Percentiles rank a stretch among this genome's conserved stretches.
These are phyloP conservation scores for Diglossa cyanea DNA, from an alignment of 2,797 vertebrate species.

Conservation along the genomic window DNA sequence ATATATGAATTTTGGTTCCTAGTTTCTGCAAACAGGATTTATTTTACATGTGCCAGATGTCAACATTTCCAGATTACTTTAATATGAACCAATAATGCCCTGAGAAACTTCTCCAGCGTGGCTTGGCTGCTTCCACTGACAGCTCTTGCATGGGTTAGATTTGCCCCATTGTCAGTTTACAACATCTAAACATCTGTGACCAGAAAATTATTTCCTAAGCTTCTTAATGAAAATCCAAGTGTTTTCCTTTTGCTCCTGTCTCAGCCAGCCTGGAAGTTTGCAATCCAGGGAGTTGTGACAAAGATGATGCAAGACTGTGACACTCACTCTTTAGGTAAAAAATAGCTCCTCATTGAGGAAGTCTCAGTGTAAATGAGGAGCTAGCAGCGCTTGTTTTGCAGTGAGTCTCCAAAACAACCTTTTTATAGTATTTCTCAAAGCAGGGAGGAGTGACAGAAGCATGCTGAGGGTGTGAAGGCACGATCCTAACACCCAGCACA, in stretches of 20 bases:
- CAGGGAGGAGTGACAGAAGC: background rate
- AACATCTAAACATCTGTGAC: background rate
- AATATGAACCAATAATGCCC: background rate
- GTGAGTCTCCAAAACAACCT: background rate
- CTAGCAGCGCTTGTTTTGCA: background rate
- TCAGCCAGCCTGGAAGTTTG: background rate
- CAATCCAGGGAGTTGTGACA: background rate
- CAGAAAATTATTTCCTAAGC: background rate
- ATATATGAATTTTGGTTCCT: background rate
- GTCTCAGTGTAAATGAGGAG: background rate
- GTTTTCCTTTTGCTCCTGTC: background rate
- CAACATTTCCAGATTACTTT: background rate
- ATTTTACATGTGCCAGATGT: background rate
- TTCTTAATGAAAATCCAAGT: background rate
- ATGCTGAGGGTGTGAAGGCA: rapidly evolving
- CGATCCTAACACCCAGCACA: background rate
- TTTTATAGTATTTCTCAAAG: background rate
- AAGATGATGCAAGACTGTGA: background rate
- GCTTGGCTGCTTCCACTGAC: background rate
- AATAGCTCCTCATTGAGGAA: slow-evolving; percentile 3
- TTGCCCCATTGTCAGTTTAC: background rate
- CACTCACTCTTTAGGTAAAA: background rate
- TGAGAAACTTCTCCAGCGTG: background rate
- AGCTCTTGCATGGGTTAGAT: background rate
- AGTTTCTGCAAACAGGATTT: background rate